phyloP scores from a whole-genome alignment of 1,140 invertebrate genomes.

The Sinonovacula constricta region DNA sequence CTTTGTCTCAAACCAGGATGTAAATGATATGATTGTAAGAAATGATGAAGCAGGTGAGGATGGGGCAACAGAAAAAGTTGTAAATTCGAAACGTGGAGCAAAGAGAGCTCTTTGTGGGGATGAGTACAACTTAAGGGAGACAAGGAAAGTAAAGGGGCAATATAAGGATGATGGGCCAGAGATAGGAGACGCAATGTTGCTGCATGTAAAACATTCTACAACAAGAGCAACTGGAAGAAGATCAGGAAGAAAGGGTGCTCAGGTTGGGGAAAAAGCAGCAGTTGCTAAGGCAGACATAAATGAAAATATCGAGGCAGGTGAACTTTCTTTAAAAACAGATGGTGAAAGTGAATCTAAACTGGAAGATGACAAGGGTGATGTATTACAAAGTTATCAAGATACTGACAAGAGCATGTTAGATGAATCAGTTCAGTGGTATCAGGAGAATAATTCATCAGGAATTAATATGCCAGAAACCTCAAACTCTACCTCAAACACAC shows the following conservation, averaged over 20 bases:
- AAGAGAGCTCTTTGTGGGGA: not conserved
- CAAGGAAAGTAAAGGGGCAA: not conserved
- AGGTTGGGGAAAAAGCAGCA: too few relatives aligned
- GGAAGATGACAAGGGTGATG: too few relatives aligned
- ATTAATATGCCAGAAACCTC: not conserved
- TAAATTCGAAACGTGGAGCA: not conserved
- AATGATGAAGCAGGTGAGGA: not conserved
- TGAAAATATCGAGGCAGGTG: too few relatives aligned
- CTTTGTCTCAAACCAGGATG: not conserved
- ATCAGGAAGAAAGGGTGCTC: not conserved
- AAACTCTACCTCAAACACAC: not conserved
- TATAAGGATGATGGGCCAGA: not conserved
- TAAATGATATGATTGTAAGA: slow-evolving; percentile 6
- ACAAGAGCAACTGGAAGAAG: not conserved
- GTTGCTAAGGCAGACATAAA: too few relatives aligned
- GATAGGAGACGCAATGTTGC: not conserved
- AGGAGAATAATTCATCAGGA: not conserved
- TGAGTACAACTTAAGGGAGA: not conserved
- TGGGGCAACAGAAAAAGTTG: not conserved
- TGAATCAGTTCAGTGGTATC: not conserved
- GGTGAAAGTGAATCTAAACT: too few relatives aligned
- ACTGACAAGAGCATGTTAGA: not conserved
- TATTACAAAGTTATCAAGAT: not conserved
- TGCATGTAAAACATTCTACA: not conserved
- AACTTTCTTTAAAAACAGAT: too few relatives aligned